Evolutionary conservation across 2,113 vertebrate species (phyloP).

Genomic region (Podiceps cristatus): DNA sequence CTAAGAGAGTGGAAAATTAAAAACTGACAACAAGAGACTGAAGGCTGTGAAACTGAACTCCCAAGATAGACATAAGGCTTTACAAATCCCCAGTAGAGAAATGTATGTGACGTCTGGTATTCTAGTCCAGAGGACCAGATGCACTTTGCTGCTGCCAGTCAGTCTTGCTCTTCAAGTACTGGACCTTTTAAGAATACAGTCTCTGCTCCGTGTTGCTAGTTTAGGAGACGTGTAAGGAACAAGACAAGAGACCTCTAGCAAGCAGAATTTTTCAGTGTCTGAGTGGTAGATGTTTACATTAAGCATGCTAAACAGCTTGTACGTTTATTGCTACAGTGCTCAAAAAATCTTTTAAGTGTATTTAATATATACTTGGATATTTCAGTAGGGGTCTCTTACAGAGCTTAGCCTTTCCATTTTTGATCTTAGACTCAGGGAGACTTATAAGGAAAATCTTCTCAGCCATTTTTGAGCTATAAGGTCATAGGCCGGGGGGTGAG

Average conservation of each 20-base stretch:
- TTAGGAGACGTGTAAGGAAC: not conserved
- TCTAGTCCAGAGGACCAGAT: not conserved
- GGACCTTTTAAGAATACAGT: not conserved
- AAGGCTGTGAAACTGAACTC: conserved; percentile 14
- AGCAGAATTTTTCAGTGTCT: not conserved
- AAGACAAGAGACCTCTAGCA: not conserved
- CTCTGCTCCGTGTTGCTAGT: not conserved
- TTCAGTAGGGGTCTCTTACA: not conserved
- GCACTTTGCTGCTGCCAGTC: not conserved
- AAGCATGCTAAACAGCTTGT: not conserved
- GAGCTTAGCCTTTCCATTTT: not conserved
- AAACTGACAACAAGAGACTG: not conserved
- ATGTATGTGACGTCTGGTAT: not conserved
- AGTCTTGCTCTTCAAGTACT: not conserved
- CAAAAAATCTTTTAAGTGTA: not conserved
- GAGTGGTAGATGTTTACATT: not conserved
- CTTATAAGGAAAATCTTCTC: conserved; percentile 21
- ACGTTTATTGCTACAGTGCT: not conserved
- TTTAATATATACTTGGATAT: not conserved
- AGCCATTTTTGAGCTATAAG: conserved; percentile 33
- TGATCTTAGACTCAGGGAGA: not conserved
- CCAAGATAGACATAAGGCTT: not conserved
- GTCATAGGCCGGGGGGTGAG: conserved; percentile 43
- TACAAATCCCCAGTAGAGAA: not conserved
- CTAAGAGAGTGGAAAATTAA: not conserved